Evolutionary conservation across 2,888 invertebrate genomes (phyloP), one percentile per base, ranked within the genome.

Genomic region (Mallateleia sp.): DNA sequence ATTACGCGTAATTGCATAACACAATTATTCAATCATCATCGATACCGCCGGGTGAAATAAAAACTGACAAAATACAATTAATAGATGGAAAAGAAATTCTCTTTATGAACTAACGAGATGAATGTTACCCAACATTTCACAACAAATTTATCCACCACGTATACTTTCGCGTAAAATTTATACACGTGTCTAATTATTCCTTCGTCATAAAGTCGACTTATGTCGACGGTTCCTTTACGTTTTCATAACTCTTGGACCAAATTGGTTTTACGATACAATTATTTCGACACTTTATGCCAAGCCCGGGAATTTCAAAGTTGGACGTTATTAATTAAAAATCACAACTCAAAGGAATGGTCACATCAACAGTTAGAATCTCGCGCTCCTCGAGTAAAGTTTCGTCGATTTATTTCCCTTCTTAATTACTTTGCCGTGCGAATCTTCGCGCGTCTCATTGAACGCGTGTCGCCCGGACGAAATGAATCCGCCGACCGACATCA

Each of bases 271-370:
- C 38, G 47, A 72, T 72, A 72, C 42, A 64, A 64, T 72, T 24
- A 80, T n/a, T 66, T 66, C 25, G 20, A 45, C 52, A 38, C 34
- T 69, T 42, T 71, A 24, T 20, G 25, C 32, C 14, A 32, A 58
- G 18, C 24, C 58, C 15, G 7, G 47, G 50, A 24, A 28, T n/a
- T 32, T 24, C 54, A 50, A n/a, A 71, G 52, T 62, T 69, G 62
- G 62, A 71, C 34, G 22, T 62, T 62, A 79, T 79, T 62, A 79
- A 80, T 80, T 71, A 54, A 72, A 72, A 72, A 72, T 80, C 34
- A 69, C 78, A 78, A 78, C 60, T 78, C 60, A 78, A 22, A 32
- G 15, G 14, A 78, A 69, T 38, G 60, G 45, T 22, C 34, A 15
- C 69, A 78, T 58, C 66, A 66, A 34, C 58, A 15, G 22, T 28